phyloP scores from a whole-genome alignment of 2,113 vertebrate species.

The Mixornis gularis region DNA sequence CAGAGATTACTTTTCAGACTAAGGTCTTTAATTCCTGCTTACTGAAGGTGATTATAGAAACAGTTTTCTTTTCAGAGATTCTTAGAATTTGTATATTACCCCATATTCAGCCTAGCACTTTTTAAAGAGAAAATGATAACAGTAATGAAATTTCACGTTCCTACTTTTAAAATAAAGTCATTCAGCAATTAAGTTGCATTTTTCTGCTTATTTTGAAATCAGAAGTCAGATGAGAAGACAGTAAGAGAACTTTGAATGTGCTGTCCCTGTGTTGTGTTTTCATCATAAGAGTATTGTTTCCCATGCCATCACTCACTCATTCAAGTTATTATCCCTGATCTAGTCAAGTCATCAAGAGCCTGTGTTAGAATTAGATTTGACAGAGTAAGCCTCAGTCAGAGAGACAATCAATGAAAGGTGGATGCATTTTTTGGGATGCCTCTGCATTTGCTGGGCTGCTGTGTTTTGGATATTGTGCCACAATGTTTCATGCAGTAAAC shows the following conservation, averaged over 20 bases:
- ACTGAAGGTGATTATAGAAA: background rate
- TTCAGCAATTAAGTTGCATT: background rate
- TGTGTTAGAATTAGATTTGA: background rate
- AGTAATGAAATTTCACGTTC: background rate
- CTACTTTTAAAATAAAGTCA: background rate
- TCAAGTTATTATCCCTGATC: background rate
- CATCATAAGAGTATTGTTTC: background rate
- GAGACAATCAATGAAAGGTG: background rate
- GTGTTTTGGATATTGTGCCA: background rate
- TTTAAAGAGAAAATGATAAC: background rate
- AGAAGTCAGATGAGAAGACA: background rate
- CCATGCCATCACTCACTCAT: background rate
- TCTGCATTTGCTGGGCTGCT: background rate
- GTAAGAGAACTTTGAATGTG: background rate
- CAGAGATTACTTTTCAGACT: background rate
- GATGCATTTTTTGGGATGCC: background rate
- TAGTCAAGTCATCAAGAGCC: background rate
- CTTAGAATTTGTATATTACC: background rate
- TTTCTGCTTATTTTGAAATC: background rate
- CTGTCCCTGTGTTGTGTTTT: background rate
- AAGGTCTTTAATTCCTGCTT: background rate
- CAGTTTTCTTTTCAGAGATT: background rate
- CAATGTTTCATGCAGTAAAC: background rate
- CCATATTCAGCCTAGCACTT: background rate
- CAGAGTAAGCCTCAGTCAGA: background rate